Percentiles rank a stretch among this genome's conserved stretches.
These are phyloP conservation scores for Agrochola litura DNA, from an alignment of 2,888 invertebrate species.

Conservation along the genomic window DNA sequence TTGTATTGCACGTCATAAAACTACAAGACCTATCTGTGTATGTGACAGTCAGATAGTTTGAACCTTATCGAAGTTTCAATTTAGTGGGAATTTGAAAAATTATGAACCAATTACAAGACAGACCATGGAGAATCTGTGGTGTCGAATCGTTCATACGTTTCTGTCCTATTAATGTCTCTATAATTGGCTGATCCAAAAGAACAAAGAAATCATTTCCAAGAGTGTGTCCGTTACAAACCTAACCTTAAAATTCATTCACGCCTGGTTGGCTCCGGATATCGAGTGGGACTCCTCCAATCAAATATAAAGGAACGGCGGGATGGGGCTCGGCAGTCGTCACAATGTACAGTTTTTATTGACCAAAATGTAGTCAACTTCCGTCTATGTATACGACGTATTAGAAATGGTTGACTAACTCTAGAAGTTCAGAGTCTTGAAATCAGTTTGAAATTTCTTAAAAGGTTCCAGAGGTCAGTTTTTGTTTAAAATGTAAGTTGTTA, in stretches of 20 bases:
- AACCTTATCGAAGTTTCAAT: no score
- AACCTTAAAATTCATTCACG: slow-evolving; percentile 52
- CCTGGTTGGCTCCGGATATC: slow-evolving; percentile 44
- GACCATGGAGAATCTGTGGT: no score
- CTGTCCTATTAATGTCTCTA: not conserved
- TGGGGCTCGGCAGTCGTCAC: slow-evolving; percentile 27
- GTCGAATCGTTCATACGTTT: not conserved
- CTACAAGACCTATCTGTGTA: no score
- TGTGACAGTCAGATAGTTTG: no score
- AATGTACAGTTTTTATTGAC: slow-evolving; percentile 40
- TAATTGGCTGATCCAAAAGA: not conserved
- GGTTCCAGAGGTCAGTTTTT: not conserved
- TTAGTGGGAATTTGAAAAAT: no score
- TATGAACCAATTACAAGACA: no score
- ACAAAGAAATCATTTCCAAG: slow-evolving; percentile 5
- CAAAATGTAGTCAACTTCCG: slow-evolving; percentile 45
- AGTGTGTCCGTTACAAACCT: slow-evolving; percentile 33
- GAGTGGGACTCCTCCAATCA: slow-evolving; percentile 53
- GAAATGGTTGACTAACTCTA: slow-evolving; percentile 29
- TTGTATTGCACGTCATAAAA: no score
- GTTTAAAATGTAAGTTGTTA: no score
- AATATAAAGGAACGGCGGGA: slow-evolving; percentile 43
- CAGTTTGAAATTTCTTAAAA: not conserved
- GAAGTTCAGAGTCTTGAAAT: not conserved
- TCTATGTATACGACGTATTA: not conserved